Percentiles rank a stretch among this genome's conserved stretches.
These are phyloP conservation scores for Adoxophyes honmai DNA, from an alignment of 1,140 invertebrate genomes.

Conservation along the genomic window DNA sequence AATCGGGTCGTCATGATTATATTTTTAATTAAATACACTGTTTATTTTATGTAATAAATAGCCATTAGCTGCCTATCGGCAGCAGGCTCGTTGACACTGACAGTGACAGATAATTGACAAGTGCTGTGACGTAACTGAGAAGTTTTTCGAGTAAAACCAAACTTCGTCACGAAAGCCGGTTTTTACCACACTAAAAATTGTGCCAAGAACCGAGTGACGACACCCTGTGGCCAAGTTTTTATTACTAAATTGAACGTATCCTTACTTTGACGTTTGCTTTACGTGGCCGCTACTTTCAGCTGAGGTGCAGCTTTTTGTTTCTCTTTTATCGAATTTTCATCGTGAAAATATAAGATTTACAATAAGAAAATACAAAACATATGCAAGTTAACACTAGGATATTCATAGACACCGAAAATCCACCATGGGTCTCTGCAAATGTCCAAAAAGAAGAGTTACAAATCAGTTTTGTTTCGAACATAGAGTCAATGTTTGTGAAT, in stretches of 20 bases:
- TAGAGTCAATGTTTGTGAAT: constrained; percentile 98
- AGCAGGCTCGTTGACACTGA: constrained; percentile 15
- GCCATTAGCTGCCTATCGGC: constrained; percentile 3
- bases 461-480: constrained; percentile 99
- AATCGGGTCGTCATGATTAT: constrained; percentile 46
- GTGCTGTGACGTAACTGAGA: background rate
- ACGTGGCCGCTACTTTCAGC: constrained; percentile 23
- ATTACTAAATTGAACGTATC: constrained; percentile 15
- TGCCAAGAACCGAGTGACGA: background rate
- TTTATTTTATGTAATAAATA: constrained; percentile 12
- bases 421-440: constrained; percentile 97
- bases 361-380: background rate
- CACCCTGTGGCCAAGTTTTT: background rate
- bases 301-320: constrained; percentile 12
- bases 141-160: background rate
- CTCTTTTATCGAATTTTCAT: constrained; percentile 14
- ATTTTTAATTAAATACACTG: background rate
- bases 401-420: background rate
- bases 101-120: constrained; percentile 1
- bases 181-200: background rate
- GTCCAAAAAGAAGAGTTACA: constrained; percentile 96
- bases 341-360: background rate
- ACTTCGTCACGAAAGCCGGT: background rate
- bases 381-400: background rate
- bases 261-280: constrained; percentile 25